Evolutionary conservation across 2,797 vertebrate species (phyloP).

Genomic region (Melanotaenia nigrans): DNA sequence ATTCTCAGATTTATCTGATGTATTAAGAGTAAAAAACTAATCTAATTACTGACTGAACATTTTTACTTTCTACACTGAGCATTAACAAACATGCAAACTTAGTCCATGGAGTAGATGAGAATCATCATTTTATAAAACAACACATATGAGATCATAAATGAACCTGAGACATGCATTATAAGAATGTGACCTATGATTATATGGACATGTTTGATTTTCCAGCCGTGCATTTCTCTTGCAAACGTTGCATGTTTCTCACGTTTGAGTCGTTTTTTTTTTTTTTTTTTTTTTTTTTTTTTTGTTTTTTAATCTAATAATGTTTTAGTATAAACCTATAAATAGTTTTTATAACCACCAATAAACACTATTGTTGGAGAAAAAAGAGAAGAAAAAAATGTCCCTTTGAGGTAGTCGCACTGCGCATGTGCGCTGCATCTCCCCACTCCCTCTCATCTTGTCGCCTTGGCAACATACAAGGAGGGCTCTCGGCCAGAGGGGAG

Average conservation of each 20-base stretch:
- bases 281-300: no score
- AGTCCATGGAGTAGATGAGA: no score
- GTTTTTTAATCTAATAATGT: conserved; percentile 6
- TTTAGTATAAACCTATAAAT: conserved; percentile 38
- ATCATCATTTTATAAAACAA: no score
- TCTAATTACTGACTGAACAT: neutral
- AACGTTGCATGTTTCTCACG: neutral
- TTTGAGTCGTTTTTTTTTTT: no score
- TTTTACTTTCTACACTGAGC: neutral
- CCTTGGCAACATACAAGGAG: conserved; percentile 78
- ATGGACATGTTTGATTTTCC: no score
- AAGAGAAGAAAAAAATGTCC: conserved; percentile 28
- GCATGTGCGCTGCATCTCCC: conserved; percentile 84
- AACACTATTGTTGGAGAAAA: neutral
- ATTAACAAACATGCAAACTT: neutral
- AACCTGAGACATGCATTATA: no score
- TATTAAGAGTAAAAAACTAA: no score
- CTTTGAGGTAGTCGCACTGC: conserved; percentile 53
- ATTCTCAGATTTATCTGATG: neutral
- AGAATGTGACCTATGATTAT: no score
- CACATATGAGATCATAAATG: no score
- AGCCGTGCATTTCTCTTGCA: no score
- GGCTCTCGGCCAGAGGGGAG: conserved; percentile 47
- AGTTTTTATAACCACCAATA: conserved; percentile 27
- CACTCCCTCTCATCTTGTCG: conserved; percentile 80